Evolutionary conservation across 2,113 vertebrate species (phyloP).

Genomic region (Calypte anna): DNA sequence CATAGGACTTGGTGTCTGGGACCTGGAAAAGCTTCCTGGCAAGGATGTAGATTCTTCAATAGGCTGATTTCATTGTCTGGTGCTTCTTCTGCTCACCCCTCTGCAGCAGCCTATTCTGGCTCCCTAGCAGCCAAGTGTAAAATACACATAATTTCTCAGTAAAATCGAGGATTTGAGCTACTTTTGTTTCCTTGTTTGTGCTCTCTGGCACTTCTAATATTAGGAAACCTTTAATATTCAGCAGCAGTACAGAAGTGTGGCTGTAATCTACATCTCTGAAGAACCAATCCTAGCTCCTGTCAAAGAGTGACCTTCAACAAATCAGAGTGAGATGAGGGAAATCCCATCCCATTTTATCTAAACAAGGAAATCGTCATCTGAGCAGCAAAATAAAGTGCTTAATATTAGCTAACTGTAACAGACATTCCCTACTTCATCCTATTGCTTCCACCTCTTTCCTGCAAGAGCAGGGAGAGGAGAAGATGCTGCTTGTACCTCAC

Average conservation of each 20-base stretch:
- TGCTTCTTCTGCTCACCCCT: neutral
- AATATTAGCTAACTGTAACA: neutral
- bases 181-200: neutral
- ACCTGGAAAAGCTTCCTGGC: neutral
- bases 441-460: neutral
- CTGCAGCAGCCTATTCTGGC: neutral
- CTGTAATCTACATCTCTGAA: neutral
- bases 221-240: neutral
- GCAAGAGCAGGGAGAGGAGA: neutral
- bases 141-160: neutral
- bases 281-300: neutral
- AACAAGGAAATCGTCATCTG: neutral
- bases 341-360: neutral
- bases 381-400: neutral
- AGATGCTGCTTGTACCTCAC: neutral
- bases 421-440: neutral
- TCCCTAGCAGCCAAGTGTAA: neutral
- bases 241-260: neutral
- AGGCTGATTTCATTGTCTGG: neutral
- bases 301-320: neutral
- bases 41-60: neutral
- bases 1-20: neutral
- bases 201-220: neutral
- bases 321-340: neutral
- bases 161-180: neutral